Evolutionary conservation across 64 coral and sea anemone species (phyloP), one percentile per base, ranked within the genome.

Genomic region (Orbicella faveolata): DNA sequence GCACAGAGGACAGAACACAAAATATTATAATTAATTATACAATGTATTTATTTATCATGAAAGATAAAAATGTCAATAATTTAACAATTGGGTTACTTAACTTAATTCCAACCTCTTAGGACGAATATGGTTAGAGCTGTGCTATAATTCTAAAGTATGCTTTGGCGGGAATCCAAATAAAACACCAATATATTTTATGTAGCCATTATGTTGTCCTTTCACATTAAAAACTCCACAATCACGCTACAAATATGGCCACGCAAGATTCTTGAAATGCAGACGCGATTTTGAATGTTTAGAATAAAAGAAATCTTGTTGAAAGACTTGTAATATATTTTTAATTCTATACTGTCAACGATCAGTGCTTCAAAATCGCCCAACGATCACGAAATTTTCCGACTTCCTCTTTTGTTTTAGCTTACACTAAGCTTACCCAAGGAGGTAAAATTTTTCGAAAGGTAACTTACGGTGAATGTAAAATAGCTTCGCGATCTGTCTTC

Each of bases 161-260:
- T 79, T 79, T 79, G 77, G 77, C 77, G 77, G 77, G 77, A 79
- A 79, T 79, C 77, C 77, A 79, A 57, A 26, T 55, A 79, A 79
- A 79, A 25, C 6, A 26, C n/a, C 52, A 25, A 79, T 55, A 77
- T 77, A 77, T 51, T 77, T 33, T 79, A 79, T 55, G 51, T 79
- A 26, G 13, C 4, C 18, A 23, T 53, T 55, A 55, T 55, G 77
- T 57, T 79, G 77, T 52, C 52, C 20, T 57, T 79, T 79, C 39
- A 77, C 17, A 77, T 44, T 76, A 19, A 69, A 30, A 9, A 3
- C 20, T 69, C 25, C 25, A 69, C 17, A 67, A 25, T 69, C 25
- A 21, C 19, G 23, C 66, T n/a, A 25, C 25, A 69, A 9, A n/a
- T 25, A 69, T 25, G 8, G 7, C 9, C 9, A n/a, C 34, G 34